Conservation (phyloP, 2,797 vertebrate species). For the Chelidonichthys spinosus region DNA sequence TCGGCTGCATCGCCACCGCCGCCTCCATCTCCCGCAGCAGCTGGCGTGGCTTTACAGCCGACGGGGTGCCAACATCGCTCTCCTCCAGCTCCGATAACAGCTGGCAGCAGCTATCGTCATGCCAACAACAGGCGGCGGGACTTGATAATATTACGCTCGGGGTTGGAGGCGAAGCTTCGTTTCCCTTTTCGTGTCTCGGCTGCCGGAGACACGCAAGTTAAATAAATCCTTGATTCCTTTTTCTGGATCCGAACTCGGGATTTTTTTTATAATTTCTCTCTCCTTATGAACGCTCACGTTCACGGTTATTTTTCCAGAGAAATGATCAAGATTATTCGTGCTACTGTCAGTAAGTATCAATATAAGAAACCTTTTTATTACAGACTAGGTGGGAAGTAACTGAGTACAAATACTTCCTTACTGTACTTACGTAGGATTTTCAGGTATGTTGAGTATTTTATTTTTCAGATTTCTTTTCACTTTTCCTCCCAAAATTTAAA, state of each 20-base stretch:
- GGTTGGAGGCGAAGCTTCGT: constrained; percentile 44
- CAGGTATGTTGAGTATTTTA: no score
- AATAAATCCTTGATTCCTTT: constrained; percentile 20
- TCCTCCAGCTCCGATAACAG: constrained; percentile 61
- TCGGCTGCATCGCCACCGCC: constrained; percentile 22
- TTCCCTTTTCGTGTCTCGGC: constrained; percentile 4
- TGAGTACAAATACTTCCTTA: no score
- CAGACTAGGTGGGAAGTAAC: no score
- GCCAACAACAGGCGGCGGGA: constrained; percentile 56
- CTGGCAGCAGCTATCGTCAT: constrained; percentile 55
- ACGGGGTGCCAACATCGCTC: constrained; percentile 47
- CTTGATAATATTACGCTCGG: constrained; percentile 50
- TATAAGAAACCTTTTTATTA: no score
- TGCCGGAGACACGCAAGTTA: constrained; percentile 16
- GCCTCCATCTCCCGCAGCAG: constrained; percentile 41
- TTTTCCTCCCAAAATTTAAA: no score
- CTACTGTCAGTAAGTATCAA: not conserved
- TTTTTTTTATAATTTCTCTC: constrained; percentile 21
- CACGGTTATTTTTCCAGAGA: not conserved
- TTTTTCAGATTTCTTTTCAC: no score
- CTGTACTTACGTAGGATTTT: no score
- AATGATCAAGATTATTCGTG: not conserved
- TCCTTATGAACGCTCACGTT: not conserved
- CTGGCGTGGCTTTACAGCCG: constrained; percentile 55
- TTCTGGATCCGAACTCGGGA: constrained; percentile 6